These are phyloP conservation scores for Ophraella communa DNA, from an alignment of 2,888 invertebrate species.

Conservation along the genomic window DNA sequence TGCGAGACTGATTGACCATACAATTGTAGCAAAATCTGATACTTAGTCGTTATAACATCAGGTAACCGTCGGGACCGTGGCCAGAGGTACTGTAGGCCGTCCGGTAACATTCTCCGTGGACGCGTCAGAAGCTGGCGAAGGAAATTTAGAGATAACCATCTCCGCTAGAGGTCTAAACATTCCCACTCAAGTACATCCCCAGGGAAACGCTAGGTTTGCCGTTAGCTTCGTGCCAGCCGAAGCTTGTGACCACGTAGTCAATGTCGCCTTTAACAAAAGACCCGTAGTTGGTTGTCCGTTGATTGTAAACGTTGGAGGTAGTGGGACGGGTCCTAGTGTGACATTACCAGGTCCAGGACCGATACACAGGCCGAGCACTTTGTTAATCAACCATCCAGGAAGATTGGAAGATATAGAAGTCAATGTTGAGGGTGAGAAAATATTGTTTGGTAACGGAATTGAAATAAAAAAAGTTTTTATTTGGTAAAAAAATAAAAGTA, in stretches of 20 bases:
- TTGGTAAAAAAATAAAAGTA: too few relatives aligned
- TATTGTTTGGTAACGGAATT: constrained; percentile 11
- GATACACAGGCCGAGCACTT: constrained; percentile 72
- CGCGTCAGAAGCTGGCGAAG: constrained; percentile 96
- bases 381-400: constrained; percentile 80
- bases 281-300: constrained; percentile 90
- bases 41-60: constrained; percentile 20
- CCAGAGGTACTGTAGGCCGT: constrained; percentile 83
- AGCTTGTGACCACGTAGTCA: constrained; percentile 92
- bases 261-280: constrained; percentile 96
- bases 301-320: constrained; percentile 78
- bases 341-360: constrained; percentile 77
- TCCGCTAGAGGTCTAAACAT: constrained; percentile 92
- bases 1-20: too few relatives aligned
- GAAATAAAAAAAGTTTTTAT: neutral
- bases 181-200: constrained; percentile 91
- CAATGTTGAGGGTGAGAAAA: constrained; percentile 88
- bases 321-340: constrained; percentile 71
- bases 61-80: constrained; percentile 74
- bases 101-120: constrained; percentile 95
- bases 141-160: constrained; percentile 95
- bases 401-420: constrained; percentile 94
- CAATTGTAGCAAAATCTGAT: neutral
- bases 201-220: constrained; percentile 89
- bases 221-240: constrained; percentile 97